phyloP scores from a whole-genome alignment of 2,113 vertebrate genomes.

The Eudyptes chrysolophus region DNA sequence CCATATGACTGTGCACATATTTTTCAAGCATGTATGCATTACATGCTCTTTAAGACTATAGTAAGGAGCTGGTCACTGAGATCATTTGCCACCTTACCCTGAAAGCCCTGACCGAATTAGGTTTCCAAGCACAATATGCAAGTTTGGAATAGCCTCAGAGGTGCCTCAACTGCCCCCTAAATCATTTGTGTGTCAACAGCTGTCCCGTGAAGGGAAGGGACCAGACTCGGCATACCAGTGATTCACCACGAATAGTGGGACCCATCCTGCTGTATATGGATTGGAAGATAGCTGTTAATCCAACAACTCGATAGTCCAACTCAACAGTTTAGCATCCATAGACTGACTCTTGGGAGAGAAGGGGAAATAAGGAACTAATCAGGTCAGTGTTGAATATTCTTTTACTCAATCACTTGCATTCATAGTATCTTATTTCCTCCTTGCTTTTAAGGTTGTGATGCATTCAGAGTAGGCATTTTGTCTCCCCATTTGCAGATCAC shows the following conservation, averaged over 20 bases:
- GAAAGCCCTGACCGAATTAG: neutral
- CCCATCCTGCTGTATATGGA: neutral
- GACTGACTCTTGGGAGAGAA: neutral
- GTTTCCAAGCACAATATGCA: neutral
- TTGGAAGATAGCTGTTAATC: neutral
- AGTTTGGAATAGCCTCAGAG: neutral
- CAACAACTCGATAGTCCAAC: neutral
- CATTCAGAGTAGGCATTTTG: neutral
- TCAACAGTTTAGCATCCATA: neutral
- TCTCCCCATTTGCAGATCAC: neutral
- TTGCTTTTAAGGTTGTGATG: neutral
- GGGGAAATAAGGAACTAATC: neutral
- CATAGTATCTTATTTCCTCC: neutral
- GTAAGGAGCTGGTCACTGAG: neutral
- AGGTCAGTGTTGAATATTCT: neutral
- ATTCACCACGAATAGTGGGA: neutral
- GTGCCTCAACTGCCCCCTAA: neutral
- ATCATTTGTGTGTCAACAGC: neutral
- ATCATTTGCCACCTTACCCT: neutral
- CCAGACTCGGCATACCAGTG: neutral
- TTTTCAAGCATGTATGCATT: neutral
- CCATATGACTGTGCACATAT: neutral
- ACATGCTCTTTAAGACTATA: neutral
- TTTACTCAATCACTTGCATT: neutral
- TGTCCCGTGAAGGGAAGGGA: neutral